Evolutionary conservation across 2,888 invertebrate genomes (phyloP).

Genomic region (Tanypteryx hageni): DNA sequence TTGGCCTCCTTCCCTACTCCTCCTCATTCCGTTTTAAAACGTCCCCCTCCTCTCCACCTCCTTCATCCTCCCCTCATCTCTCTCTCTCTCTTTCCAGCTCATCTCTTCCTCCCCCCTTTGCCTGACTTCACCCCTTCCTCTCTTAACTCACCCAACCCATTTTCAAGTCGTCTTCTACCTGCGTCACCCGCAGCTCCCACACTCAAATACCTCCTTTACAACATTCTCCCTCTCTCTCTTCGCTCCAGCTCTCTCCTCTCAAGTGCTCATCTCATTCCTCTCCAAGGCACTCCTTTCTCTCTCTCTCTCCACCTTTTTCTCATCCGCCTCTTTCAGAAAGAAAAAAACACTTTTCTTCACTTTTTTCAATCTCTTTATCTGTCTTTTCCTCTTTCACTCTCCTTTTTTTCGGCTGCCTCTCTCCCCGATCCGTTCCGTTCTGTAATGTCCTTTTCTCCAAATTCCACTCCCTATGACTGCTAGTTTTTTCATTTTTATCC

Average conservation of each 20-base stretch:
- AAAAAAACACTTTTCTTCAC: no score
- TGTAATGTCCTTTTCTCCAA: no score
- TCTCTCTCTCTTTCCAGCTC: background rate
- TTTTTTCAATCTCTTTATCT: background rate
- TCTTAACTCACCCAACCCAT: background rate
- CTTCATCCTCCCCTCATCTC: background rate
- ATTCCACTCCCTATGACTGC: background rate
- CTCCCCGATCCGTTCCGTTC: background rate
- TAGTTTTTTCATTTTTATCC: background rate
- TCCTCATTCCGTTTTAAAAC: background rate
- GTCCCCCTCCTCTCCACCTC: background rate
- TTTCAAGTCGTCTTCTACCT: background rate
- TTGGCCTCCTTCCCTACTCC: constrained; percentile 13
- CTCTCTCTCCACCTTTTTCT: background rate
- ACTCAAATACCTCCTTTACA: background rate
- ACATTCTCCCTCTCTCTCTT: background rate
- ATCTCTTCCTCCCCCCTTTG: background rate
- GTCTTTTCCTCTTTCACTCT: background rate
- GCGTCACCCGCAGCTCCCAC: background rate
- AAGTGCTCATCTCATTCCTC: background rate
- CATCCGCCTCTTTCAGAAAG: background rate
- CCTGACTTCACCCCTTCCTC: background rate
- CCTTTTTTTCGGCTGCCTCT: background rate
- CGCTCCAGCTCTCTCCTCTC: background rate
- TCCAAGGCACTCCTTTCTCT: background rate